These are phyloP conservation scores for Oscheius sp. DNA, from an alignment of 2,888 invertebrate species.

Conservation along the genomic window DNA sequence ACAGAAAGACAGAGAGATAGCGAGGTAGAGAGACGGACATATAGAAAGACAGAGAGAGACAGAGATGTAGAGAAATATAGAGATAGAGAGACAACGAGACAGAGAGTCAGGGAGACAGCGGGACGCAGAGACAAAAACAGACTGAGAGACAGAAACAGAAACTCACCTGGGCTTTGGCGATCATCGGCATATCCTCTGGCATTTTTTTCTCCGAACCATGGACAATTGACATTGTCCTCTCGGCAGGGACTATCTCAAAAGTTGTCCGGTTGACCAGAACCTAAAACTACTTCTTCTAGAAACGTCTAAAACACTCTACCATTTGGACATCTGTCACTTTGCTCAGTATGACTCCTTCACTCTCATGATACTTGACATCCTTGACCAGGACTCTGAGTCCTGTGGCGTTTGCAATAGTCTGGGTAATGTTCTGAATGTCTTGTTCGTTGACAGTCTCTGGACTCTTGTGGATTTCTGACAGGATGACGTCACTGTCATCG, in stretches of 20 bases:
- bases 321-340: slow-evolving; percentile 26
- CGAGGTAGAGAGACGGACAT: no score
- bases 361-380: slow-evolving; percentile 26
- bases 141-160: background rate
- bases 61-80: no score
- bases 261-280: slow-evolving; percentile 19
- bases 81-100: no score
- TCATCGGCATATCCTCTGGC: background rate
- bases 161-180: slow-evolving; percentile 20
- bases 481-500: slow-evolving; percentile 35
- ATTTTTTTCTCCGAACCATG: background rate
- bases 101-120: no score
- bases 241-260: slow-evolving; percentile 27
- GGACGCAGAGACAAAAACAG: no score
- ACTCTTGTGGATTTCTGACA: slow-evolving; percentile 17
- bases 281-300: slow-evolving; percentile 1
- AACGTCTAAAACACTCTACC: background rate
- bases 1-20: background rate
- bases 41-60: no score
- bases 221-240: slow-evolving; percentile 23
- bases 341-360: slow-evolving; percentile 23
- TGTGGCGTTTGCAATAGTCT: slow-evolving; percentile 30
- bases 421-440: slow-evolving; percentile 22
- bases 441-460: slow-evolving; percentile 4
- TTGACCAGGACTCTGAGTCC: slow-evolving; percentile 28